phyloP scores from a whole-genome alignment of 2,113 vertebrate genomes.

The Salvelinus sp. region DNA sequence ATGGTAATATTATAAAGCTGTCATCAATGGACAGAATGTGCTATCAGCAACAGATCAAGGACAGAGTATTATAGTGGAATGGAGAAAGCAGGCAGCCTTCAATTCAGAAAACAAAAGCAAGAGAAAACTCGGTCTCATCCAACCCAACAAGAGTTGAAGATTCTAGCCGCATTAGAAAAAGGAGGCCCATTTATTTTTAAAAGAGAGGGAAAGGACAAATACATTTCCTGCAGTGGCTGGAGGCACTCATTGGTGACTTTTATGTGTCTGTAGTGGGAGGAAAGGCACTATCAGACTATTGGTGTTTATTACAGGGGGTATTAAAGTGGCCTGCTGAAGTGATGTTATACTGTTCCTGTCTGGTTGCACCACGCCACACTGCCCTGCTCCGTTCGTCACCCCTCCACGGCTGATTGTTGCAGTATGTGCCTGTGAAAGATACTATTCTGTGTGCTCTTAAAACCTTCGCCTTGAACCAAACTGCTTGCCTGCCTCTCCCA shows the following conservation, averaged over 20 bases:
- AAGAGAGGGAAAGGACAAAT: conserved; percentile 60
- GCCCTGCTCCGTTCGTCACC: conserved; percentile 40
- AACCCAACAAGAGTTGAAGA: conserved; percentile 12
- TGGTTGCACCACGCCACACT: conserved; percentile 38
- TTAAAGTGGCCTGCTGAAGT: conserved; percentile 69
- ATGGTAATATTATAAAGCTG: not conserved
- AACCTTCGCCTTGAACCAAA: conserved; percentile 56
- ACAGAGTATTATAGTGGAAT: not conserved
- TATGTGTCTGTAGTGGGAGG: conserved; percentile 68
- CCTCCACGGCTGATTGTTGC: conserved; percentile 59
- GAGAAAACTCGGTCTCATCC: conserved; percentile 17
- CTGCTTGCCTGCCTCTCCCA: conserved; percentile 29
- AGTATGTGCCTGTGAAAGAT: conserved; percentile 62
- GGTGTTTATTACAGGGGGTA: conserved; percentile 68
- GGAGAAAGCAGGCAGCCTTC: not conserved
- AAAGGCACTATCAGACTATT: conserved; percentile 70
- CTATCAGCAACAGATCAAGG: not conserved
- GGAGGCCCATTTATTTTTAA: conserved; percentile 50
- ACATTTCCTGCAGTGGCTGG: conserved; percentile 59
- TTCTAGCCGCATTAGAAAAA: conserved; percentile 48
- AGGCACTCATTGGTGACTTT: conserved; percentile 68
- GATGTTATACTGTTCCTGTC: conserved; percentile 66
- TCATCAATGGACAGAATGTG: not conserved
- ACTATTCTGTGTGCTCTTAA: conserved; percentile 58
- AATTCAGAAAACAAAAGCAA: conserved; percentile 25